Conservation (phyloP, 2,113 vertebrate genomes). For the Malaclemys terrapin region DNA sequence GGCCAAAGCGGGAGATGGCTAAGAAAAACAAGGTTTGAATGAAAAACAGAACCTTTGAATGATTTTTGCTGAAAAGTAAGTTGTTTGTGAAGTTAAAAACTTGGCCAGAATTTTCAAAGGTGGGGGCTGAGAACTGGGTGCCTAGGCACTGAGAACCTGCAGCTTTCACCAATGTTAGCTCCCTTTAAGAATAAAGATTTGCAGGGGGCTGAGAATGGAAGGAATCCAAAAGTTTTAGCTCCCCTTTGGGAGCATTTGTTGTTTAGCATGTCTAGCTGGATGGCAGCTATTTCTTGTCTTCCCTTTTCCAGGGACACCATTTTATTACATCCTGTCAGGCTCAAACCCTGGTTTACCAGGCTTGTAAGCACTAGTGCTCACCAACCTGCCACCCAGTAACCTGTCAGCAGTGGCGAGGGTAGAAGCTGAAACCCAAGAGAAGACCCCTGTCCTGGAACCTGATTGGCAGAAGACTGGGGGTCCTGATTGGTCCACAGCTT, state of each 20-base stretch:
- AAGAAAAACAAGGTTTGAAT: conserved; percentile 4
- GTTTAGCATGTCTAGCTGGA: neutral
- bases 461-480: neutral
- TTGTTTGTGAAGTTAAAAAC: neutral
- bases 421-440: neutral
- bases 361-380: fast-evolving
- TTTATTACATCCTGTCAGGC: neutral
- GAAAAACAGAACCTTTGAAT: neutral
- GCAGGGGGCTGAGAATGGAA: neutral
- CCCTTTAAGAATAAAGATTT: neutral
- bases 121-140: neutral
- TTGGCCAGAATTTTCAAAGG: neutral
- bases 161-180: neutral
- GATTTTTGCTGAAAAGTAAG: neutral
- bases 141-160: neutral
- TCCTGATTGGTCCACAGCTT: too few species aligned
- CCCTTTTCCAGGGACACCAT: neutral
- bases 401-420: neutral
- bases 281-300: neutral
- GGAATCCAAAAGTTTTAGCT: neutral
- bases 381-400: neutral
- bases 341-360: neutral
- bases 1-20: conserved; percentile 4
- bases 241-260: neutral
- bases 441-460: neutral